These are phyloP conservation scores for Globicephala melas DNA, from an alignment of 2,113 vertebrate species.

Conservation along the genomic window DNA sequence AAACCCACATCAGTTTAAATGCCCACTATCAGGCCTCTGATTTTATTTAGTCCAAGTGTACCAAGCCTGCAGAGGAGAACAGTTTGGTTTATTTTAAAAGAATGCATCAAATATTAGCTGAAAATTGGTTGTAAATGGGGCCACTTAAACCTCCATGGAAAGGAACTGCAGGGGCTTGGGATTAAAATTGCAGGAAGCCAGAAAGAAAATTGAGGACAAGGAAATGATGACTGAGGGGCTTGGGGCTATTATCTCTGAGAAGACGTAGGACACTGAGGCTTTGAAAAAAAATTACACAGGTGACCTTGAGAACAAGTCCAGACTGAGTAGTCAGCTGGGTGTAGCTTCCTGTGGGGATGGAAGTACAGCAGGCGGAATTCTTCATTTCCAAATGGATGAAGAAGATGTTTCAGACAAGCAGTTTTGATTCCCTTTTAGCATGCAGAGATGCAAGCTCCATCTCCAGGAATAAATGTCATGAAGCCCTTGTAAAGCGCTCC, in stretches of 20 bases:
- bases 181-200: conserved; percentile 80
- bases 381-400: conserved; percentile 49
- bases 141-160: conserved; percentile 62
- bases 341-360: conserved; percentile 13
- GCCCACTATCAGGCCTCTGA: conserved; percentile 64
- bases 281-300: conserved; percentile 56
- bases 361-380: not conserved
- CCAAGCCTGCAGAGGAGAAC: conserved; percentile 60
- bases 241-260: conserved; percentile 70
- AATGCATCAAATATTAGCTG: conserved; percentile 74
- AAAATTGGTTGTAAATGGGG: conserved; percentile 76
- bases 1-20: conserved; percentile 68
- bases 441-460: not conserved
- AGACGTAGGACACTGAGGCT: conserved; percentile 56
- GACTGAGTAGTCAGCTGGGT: conserved; percentile 37
- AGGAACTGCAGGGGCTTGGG: conserved; percentile 38
- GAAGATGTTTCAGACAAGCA: conserved; percentile 25
- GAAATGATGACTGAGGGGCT: conserved; percentile 71
- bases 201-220: conserved; percentile 78
- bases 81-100: conserved; percentile 75
- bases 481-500: not conserved
- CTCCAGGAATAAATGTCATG: not conserved
- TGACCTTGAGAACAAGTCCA: conserved; percentile 70
- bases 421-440: conserved; percentile 41
- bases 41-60: conserved; percentile 75